A percentile compares a stretch with the other conserved stretches of the same genome.
These are phyloP conservation scores for Lordiphosa clarofinis DNA, from an alignment of 1,140 invertebrate genomes.

Conservation along the genomic window DNA sequence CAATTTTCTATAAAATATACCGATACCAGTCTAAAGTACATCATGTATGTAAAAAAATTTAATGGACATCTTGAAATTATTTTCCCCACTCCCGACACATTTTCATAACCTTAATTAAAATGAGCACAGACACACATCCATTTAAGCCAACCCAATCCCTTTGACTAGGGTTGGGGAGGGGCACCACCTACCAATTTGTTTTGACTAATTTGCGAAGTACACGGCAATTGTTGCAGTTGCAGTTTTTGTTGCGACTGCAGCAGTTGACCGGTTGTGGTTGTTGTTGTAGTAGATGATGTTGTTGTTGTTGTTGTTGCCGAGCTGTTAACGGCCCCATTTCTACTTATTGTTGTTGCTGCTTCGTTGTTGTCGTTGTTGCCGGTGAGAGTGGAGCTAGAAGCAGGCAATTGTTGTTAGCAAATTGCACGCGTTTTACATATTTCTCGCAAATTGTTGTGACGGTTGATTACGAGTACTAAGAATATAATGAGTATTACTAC, in stretches of 20 bases:
- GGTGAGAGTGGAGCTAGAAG: slow-evolving; percentile 31
- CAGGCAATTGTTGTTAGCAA: slow-evolving; percentile 70
- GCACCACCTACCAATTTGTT: slow-evolving; percentile 53
- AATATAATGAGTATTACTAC: too few species aligned
- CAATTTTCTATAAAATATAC: too few species aligned
- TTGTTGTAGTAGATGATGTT: slow-evolving; percentile 30
- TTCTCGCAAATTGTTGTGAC: slow-evolving; percentile 56
- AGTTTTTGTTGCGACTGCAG: slow-evolving; percentile 49
- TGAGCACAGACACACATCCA: not conserved
- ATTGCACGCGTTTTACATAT: slow-evolving; percentile 52
- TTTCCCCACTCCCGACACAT: too few species aligned
- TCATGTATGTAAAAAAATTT: too few species aligned
- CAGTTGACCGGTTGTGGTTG: slow-evolving; percentile 36
- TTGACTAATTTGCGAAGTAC: slow-evolving; percentile 57
- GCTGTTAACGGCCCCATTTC: slow-evolving; percentile 44
- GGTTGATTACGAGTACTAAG: slow-evolving; percentile 30
- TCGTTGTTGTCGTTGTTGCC: slow-evolving; percentile 22
- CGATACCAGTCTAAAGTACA: too few species aligned
- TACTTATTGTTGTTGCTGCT: slow-evolving; percentile 40
- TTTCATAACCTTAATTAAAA: not conserved
- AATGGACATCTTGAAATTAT: too few species aligned
- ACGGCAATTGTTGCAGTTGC: slow-evolving; percentile 51
- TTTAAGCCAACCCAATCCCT: too few species aligned
- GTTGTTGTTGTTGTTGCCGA: slow-evolving; percentile 50
- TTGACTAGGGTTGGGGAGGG: not conserved